phyloP scores from a whole-genome alignment of 1,140 invertebrate genomes.

The Formica exsecta region DNA sequence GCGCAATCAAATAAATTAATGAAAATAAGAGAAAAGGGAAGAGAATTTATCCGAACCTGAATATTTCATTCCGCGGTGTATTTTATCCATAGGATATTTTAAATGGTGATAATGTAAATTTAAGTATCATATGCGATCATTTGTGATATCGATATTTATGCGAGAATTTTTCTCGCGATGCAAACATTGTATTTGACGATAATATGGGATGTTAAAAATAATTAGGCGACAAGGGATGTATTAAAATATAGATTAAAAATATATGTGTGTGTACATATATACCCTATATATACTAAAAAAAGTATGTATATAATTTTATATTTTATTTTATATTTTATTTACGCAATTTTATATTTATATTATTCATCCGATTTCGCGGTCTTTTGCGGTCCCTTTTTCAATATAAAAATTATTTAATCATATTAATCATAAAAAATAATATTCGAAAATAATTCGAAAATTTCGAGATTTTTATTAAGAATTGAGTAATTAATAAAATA shows the following conservation, averaged over 20 bases:
- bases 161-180: background rate
- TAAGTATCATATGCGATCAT: slow-evolving; percentile 14
- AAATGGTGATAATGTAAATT: background rate
- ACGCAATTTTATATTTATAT: background rate
- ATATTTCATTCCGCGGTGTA: slow-evolving; percentile 20
- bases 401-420: background rate
- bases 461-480: slow-evolving; percentile 12
- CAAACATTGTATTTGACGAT: background rate
- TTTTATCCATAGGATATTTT: background rate
- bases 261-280: background rate
- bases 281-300: background rate
- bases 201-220: background rate
- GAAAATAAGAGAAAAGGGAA: background rate
- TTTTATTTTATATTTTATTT: background rate
- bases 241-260: background rate
- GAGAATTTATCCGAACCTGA: background rate
- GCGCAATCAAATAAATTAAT: slow-evolving; percentile 48
- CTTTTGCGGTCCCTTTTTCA: background rate
- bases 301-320: background rate
- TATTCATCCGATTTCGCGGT: background rate
- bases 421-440: slow-evolving; percentile 1
- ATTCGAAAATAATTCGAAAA: background rate
- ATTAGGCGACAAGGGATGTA: background rate
- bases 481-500: background rate
- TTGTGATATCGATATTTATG: background rate